Evolutionary conservation across 2,888 invertebrate genomes (phyloP).

Genomic region (Acanthococcus lagerstroemiae): DNA sequence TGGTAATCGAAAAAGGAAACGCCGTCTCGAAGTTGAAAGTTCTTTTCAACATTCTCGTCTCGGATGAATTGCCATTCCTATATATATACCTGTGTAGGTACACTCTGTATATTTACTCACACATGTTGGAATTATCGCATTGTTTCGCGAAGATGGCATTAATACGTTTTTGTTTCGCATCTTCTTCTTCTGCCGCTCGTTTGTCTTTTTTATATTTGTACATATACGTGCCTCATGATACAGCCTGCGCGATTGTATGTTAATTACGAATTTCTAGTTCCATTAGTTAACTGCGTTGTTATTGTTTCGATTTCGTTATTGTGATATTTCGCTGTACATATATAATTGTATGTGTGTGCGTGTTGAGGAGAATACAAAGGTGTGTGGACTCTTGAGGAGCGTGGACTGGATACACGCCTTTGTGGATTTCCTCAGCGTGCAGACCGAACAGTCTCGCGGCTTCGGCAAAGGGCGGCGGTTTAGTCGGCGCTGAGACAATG

Average conservation of each 20-base stretch:
- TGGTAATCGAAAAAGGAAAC: background rate
- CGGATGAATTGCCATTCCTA: constrained; percentile 16
- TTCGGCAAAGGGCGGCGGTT: too few species aligned
- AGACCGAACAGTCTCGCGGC: too few species aligned
- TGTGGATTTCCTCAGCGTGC: too few species aligned
- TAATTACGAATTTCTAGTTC: constrained; percentile 6
- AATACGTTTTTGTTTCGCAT: constrained; percentile 7
- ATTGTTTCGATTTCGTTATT: background rate
- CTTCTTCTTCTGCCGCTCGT: too few species aligned
- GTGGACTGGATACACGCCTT: too few species aligned
- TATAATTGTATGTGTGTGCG: too few species aligned
- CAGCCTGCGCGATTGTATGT: constrained; percentile 17
- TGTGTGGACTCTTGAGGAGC: too few species aligned
- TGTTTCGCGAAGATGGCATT: constrained; percentile 12
- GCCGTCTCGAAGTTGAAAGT: constrained; percentile 3
- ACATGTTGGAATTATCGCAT: background rate
- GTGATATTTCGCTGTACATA: background rate
- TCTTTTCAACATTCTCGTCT: background rate
- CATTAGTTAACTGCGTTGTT: background rate
- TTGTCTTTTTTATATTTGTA: too few species aligned
- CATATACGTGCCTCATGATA: too few species aligned
- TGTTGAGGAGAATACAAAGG: too few species aligned
- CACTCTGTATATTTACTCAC: background rate
- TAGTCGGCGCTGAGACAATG: too few species aligned
- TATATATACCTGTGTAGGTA: too few species aligned